A percentile compares a stretch with the other conserved stretches of the same genome.
Conservation (phyloP, 2,888 invertebrate species). For the Melieria crassipennis region DNA sequence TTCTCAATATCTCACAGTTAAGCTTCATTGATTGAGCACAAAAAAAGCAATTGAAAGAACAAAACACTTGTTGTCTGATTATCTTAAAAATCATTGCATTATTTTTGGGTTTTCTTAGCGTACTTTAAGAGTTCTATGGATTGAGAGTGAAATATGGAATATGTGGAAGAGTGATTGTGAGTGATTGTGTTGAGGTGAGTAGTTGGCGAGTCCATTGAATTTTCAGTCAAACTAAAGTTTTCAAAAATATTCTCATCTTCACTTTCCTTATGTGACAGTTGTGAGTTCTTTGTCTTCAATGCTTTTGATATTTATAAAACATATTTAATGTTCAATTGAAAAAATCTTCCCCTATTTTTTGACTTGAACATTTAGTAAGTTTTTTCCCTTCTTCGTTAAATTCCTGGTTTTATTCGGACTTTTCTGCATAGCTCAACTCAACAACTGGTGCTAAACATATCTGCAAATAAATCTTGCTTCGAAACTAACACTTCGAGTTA, state of each 20-base stretch:
- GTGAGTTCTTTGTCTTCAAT: no score
- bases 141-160: not conserved
- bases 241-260: no score
- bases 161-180: not conserved
- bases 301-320: no score
- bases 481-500: no score
- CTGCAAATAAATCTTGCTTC: no score
- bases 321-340: conserved; percentile 37
- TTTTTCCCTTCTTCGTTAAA: not conserved
- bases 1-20: conserved; percentile 62
- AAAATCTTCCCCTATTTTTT: conserved; percentile 64
- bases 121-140: not conserved
- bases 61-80: conserved; percentile 29
- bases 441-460: no score
- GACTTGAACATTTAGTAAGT: conserved; percentile 24
- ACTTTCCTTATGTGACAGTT: no score
- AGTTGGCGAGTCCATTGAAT: conserved; percentile 17
- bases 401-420: not conserved
- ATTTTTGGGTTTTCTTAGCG: conserved; percentile 8
- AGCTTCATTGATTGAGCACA: conserved; percentile 66
- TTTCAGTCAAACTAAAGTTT: no score
- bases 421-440: no score
- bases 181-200: conserved; percentile 20
- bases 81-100: conserved; percentile 5
- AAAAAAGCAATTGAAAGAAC: conserved; percentile 57